Evolutionary conservation across 2,888 invertebrate genomes (phyloP).

Genomic region (Amiota minor): DNA sequence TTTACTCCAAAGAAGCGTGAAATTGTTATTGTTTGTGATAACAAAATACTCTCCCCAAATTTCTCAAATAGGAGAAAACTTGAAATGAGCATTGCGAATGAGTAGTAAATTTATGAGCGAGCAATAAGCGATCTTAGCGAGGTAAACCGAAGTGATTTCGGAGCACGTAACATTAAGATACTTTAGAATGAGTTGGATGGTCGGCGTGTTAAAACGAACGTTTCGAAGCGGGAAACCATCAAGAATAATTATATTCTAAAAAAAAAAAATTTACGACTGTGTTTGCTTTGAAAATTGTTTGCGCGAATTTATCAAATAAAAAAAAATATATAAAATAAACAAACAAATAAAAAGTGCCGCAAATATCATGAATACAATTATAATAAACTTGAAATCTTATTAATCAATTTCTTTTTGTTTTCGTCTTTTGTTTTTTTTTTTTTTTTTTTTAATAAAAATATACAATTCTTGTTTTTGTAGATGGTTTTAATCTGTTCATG

Average conservation of each 20-base stretch:
- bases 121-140: neutral
- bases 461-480: neutral
- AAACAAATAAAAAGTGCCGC: neutral
- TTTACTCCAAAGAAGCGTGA: too few species aligned
- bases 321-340: neutral
- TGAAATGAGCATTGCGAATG: neutral
- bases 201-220: slow-evolving; percentile 5
- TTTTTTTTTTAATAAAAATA: neutral
- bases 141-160: neutral
- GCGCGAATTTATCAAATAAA: neutral
- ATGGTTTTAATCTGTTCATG: neutral
- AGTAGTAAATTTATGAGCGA: neutral
- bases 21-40: too few species aligned
- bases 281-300: neutral
- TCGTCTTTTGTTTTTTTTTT: neutral
- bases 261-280: neutral
- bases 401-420: neutral
- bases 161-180: neutral
- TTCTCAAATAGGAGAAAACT: too few species aligned
- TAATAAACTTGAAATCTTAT: neutral
- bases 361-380: neutral
- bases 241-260: neutral
- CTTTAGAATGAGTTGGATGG: slow-evolving; percentile 12
- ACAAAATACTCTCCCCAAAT: too few species aligned
- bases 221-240: neutral